Base-by-base conservation (phyloP, 2,797 vertebrate genomes). In the Myotis myotis region DNA sequence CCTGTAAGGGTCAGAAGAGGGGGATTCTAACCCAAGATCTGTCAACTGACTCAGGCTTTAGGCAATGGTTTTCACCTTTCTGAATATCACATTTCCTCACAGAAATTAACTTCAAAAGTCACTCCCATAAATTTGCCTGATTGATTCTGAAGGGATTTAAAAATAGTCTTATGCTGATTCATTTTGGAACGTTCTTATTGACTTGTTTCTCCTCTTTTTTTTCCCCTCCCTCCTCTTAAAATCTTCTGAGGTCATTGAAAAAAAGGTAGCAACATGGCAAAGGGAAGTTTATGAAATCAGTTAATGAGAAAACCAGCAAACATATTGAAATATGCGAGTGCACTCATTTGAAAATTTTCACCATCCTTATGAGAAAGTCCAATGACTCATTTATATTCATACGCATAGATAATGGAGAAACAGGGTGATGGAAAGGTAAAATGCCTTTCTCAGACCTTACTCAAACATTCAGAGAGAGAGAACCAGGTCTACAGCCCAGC, bases 131-230 rank as follows among this genome's bases (percentile, higher is more conserved):
- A 89, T 64, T 62, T 93, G 28, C 30, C 51, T 89, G 49, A 87
- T 74, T 51, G 36, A 86, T 66, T 89, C 53, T 33, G 60, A 33
- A 86, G 9, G 33, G 66, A 95, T 55, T 96, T 91, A 60, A 93
- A 93, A 82, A 86, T 74, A 91, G 84, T 68, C 44, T 41, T 44
- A 44, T 70, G 25, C 15, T 89, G 44, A 88, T n/a, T 95, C 44
- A 85, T 87, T 91, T 76, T 78, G 44, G 28, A 89, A 41, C 0
- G 16, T 93, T 75, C 60, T 51, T 72, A 87, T 36, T 55, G 28
- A 57, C 90, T 79, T 87, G 5, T 85, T 70, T 95, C 13, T 47
- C 2, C n/a, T 75, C 25, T 64, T 7, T 47, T n/a, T 53, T 53
- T 75, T 0, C 5, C 6, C 6, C 3, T n/a, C 16, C 15, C 47